Evolutionary conservation across 2,888 invertebrate genomes (phyloP), one percentile per base, ranked within the genome.

Genomic region (Cryptophagus acutangulus): DNA sequence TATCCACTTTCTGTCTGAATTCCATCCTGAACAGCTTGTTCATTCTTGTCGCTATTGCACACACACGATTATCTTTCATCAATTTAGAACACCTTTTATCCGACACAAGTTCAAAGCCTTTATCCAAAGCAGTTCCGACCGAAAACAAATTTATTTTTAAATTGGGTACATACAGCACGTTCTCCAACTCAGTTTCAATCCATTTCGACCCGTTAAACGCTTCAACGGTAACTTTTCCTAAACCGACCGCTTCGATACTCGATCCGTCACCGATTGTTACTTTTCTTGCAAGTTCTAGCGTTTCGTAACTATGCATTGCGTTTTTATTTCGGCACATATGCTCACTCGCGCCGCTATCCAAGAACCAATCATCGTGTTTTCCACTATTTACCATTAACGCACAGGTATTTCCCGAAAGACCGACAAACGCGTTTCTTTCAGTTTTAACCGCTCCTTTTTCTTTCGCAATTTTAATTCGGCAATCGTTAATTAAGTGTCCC

Each of bases 71-170:
- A 10, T 43, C 28, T 20, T 43, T 40, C 13, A 34, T 45, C n/a
- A 49, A 45, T 17, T 41, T 12, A 25, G 35, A 41, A 26, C 37
- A 37, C 36, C 43, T 33, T 17, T 41, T 25, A 46, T 48, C 37
- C 34, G 46, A 46, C 8, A 40, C 34, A 28, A 51, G 40, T 12
- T 40, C 37, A n/a, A 43, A 33, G 16, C 49, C 49, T 38, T 49
- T 52, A 13, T 54, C 48, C 31, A 54, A 38, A 5, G 47, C 49
- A 41, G 38, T 42, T 5, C 44, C 43, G 38, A 40, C 33, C 6
- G 51, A 54, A 36, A 54, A 49, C 40, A 55, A 45, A 41, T 54
- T 52, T 9, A 47, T 38, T 34, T 45, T 40, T 12, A 54, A 35
- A 6, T 46, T 24, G 20, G 51, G 49, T 12, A 53, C 47, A 43